These are phyloP conservation scores for Drosophila nasuta DNA, from an alignment of 1,140 invertebrate species.

Conservation along the genomic window DNA sequence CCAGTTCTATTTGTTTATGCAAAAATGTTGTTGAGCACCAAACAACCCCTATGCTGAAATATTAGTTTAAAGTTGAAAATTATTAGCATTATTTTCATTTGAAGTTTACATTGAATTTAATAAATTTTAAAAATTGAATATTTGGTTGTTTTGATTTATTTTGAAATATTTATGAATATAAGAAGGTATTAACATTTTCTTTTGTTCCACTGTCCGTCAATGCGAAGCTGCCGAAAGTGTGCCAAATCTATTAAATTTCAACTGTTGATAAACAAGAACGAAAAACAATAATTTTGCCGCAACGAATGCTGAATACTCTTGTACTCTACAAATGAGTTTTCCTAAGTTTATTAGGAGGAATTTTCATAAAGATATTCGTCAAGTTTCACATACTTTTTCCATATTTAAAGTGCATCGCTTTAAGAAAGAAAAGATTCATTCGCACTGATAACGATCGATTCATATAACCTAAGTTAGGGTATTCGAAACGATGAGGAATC, in stretches of 20 bases:
- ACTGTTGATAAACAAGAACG: slow-evolving; percentile 71
- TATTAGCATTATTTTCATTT: background rate
- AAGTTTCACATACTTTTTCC: too few species aligned
- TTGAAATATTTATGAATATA: background rate
- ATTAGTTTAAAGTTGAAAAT: slow-evolving; percentile 9
- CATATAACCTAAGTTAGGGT: background rate
- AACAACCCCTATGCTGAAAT: slow-evolving; percentile 14
- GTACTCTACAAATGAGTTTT: background rate
- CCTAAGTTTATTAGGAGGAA: too few species aligned
- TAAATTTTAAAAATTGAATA: background rate
- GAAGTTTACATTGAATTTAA: background rate
- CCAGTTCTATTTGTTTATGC: slow-evolving; percentile 68
- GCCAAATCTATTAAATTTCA: slow-evolving; percentile 84
- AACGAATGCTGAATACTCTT: background rate
- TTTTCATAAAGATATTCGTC: too few species aligned
- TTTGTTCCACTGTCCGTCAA: slow-evolving; percentile 38
- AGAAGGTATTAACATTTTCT: slow-evolving; percentile 56
- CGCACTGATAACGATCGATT: too few species aligned
- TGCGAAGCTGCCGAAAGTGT: slow-evolving; percentile 68
- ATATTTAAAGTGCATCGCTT: too few species aligned
- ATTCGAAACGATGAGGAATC: background rate
- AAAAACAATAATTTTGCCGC: background rate
- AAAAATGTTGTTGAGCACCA: slow-evolving; percentile 44
- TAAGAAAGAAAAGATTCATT: too few species aligned
- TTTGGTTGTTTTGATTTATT: background rate